Evolutionary conservation across 2,113 vertebrate species (phyloP).

Genomic region (Spilogale gracilis): DNA sequence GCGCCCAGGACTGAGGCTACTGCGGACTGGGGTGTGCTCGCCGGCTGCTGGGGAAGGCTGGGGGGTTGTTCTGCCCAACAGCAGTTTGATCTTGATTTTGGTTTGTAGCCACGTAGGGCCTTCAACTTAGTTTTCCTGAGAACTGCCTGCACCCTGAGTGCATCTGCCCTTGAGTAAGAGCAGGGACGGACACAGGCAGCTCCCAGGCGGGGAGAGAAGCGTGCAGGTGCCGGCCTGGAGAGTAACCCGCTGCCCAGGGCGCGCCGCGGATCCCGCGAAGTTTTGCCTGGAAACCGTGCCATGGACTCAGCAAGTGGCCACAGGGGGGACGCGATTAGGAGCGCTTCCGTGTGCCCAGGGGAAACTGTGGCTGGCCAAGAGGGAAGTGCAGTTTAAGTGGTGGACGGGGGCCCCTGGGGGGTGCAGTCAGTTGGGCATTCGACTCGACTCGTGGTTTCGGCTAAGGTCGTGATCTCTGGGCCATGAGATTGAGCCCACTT

Average conservation of each 20-base stretch:
- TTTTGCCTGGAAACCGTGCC: neutral
- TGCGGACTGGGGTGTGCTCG: fast-evolving
- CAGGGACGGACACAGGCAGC: fast-evolving
- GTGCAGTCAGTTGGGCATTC: neutral
- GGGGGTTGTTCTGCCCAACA: too few relatives aligned
- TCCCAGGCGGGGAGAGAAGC: neutral
- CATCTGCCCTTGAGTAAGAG: neutral
- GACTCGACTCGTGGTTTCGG: too few relatives aligned
- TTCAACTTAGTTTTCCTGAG: neutral
- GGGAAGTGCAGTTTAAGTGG: neutral
- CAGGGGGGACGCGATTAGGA: too few relatives aligned
- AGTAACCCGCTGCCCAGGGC: neutral
- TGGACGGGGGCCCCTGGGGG: neutral
- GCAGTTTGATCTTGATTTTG: neutral
- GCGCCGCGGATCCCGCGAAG: fast-evolving
- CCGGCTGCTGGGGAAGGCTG: neutral
- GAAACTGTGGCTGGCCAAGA: neutral
- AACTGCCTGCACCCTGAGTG: neutral
- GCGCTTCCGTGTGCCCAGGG: too few relatives aligned
- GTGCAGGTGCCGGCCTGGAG: neutral
- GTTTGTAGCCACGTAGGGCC: neutral
- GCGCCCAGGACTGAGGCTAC: fast-evolving
- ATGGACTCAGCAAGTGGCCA: fast-evolving
- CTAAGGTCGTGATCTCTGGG: neutral
- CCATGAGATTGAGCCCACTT: neutral